Evolutionary conservation across 2,113 vertebrate species (phyloP).

Genomic region (Anas platyrhynchos): DNA sequence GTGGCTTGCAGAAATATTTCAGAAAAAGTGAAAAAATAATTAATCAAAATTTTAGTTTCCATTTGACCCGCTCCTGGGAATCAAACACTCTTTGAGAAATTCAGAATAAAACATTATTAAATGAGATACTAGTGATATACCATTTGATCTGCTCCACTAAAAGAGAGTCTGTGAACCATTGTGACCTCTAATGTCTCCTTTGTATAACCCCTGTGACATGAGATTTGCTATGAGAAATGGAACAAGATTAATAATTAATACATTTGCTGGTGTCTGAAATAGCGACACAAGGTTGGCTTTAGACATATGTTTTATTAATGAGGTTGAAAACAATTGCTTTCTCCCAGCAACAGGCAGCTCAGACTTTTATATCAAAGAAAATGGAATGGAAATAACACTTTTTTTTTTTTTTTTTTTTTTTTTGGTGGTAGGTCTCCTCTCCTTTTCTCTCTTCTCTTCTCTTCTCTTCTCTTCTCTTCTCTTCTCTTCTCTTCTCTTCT

Average conservation of each 20-base stretch:
- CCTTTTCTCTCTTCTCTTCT: not conserved
- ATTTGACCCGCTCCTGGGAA: not conserved
- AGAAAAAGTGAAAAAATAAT: not conserved
- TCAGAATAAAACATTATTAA: constrained; percentile 20
- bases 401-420: not conserved
- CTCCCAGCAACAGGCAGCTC: constrained; percentile 2
- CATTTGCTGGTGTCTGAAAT: constrained; percentile 17
- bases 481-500: not conserved
- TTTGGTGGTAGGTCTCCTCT: too few relatives aligned
- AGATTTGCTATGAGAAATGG: constrained; percentile 51
- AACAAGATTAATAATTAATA: constrained; percentile 62
- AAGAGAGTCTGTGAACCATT: not conserved
- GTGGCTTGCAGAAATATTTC: not conserved
- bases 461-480: not conserved
- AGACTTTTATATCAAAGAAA: not conserved
- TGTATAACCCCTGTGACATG: constrained; percentile 29
- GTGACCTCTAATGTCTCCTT: constrained; percentile 44
- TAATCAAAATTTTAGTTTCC: not conserved
- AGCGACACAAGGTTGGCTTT: constrained; percentile 30
- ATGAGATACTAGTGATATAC: not conserved
- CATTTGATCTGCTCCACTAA: constrained; percentile 6
- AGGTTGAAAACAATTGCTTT: constrained; percentile 58
- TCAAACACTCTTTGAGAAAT: not conserved
- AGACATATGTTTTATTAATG: constrained; percentile 58
- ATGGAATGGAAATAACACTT: not conserved